Conservation (phyloP, 2,797 vertebrate species). For the Platyrinchus mystaceus region DNA sequence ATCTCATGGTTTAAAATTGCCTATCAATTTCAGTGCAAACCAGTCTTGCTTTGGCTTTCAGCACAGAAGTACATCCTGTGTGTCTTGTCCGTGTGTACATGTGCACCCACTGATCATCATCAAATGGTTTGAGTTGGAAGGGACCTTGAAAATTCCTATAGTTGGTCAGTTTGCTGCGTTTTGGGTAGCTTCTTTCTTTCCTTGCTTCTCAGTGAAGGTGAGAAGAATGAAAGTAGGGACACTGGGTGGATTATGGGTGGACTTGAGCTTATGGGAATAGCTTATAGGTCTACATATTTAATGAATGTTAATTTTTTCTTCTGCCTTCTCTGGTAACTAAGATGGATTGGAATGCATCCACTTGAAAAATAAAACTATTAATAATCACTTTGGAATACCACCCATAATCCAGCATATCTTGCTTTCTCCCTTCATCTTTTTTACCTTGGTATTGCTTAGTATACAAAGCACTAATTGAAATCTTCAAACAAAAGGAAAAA, state of each 20-base stretch:
- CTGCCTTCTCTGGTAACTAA: neutral
- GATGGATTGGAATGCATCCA: neutral
- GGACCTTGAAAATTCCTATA: neutral
- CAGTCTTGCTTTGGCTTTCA: neutral
- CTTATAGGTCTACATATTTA: neutral
- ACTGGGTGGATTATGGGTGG: neutral
- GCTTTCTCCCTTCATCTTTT: neutral
- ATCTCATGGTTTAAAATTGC: neutral
- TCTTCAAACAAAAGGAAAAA: neutral
- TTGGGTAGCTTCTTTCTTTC: neutral
- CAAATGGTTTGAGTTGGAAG: neutral
- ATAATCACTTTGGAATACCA: neutral
- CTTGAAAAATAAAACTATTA: neutral
- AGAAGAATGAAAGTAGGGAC: neutral
- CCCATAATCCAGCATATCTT: neutral
- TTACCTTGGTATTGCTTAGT: neutral
- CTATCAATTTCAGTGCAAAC: neutral
- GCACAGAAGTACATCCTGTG: neutral
- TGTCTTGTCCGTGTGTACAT: rapidly evolving
- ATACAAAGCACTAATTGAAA: neutral
- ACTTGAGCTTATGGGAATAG: neutral
- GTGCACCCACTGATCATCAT: neutral
- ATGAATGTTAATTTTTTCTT: neutral
- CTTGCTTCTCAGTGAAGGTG: neutral
- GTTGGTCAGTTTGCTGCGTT: neutral